A percentile compares a stretch with the other conserved stretches of the same genome.
Conservation (phyloP, 1,140 invertebrate genomes). For the Saccostrea glomerata region DNA sequence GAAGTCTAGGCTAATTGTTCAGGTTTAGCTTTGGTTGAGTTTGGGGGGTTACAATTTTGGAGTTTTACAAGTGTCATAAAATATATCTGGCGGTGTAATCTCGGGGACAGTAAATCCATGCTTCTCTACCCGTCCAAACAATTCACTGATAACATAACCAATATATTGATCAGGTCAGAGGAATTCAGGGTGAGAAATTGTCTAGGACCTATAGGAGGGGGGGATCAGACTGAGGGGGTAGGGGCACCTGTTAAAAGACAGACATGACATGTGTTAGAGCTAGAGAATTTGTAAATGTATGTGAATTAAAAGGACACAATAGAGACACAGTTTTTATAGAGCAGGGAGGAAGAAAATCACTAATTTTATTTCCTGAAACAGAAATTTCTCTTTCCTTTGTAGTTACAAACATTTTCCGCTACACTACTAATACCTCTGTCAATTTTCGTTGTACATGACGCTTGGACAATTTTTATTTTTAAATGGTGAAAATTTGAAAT, state of each 20-base stretch:
- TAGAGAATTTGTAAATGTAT: too few species aligned
- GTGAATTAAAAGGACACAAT: background rate
- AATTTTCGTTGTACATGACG: too few species aligned
- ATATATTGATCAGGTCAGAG: constrained; percentile 28
- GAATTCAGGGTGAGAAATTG: background rate
- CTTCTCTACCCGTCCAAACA: constrained; percentile 29
- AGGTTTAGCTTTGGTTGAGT: background rate
- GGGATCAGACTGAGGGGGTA: background rate
- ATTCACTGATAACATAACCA: constrained; percentile 34
- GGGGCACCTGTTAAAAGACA: background rate
- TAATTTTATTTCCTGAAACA: constrained; percentile 7
- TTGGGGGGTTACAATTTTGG: constrained; percentile 18
- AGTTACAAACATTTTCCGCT: too few species aligned
- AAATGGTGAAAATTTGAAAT: too few species aligned
- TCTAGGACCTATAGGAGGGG: background rate
- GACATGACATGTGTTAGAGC: too few species aligned
- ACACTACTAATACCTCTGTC: too few species aligned
- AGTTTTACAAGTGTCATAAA: constrained; percentile 37
- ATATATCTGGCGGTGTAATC: constrained; percentile 31
- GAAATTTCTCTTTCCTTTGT: background rate
- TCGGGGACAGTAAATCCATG: constrained; percentile 11
- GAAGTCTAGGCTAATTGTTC: background rate
- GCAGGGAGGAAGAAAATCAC: background rate
- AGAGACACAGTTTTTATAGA: background rate
- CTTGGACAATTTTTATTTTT: too few species aligned